A percentile compares a stretch with the other conserved stretches of the same genome.
Evolutionary conservation across 1,140 invertebrate species (phyloP).

Genomic region (Elysia chlorotica): DNA sequence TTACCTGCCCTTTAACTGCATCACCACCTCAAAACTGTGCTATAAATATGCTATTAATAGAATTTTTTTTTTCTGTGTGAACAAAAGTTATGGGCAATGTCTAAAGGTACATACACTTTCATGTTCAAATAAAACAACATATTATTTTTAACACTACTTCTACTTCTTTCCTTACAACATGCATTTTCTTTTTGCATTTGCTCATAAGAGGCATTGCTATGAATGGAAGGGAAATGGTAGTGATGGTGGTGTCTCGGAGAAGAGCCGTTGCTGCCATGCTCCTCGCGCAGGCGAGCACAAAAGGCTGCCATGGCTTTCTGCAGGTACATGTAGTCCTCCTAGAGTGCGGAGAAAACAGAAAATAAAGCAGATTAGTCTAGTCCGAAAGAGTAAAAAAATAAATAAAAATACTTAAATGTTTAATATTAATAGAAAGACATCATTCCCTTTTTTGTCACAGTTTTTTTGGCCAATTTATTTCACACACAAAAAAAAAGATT

Average conservation of each 20-base stretch:
- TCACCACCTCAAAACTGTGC: too few relatives aligned
- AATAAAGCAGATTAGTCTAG: neutral
- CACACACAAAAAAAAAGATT: neutral
- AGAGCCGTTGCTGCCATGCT: neutral
- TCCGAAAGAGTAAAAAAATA: neutral
- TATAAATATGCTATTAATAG: too few relatives aligned
- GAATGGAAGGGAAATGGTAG: neutral
- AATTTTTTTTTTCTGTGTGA: too few relatives aligned
- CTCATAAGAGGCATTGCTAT: neutral
- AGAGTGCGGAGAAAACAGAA: neutral
- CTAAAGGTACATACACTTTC: too few relatives aligned
- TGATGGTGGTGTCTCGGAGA: neutral
- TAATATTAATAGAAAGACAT: neutral
- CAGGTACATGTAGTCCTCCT: constrained; percentile 18
- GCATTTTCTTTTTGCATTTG: too few relatives aligned
- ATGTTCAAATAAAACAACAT: too few relatives aligned
- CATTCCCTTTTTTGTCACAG: neutral
- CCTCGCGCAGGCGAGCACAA: neutral
- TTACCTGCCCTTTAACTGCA: too few relatives aligned
- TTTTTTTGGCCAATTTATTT: neutral
- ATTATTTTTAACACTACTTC: too few relatives aligned
- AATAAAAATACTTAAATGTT: neutral
- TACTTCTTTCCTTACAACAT: too few relatives aligned
- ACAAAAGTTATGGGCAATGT: too few relatives aligned
- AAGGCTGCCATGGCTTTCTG: constrained; percentile 1